These are phyloP conservation scores for Ectobius pallidus DNA, from an alignment of 2,888 invertebrate species.

Conservation along the genomic window DNA sequence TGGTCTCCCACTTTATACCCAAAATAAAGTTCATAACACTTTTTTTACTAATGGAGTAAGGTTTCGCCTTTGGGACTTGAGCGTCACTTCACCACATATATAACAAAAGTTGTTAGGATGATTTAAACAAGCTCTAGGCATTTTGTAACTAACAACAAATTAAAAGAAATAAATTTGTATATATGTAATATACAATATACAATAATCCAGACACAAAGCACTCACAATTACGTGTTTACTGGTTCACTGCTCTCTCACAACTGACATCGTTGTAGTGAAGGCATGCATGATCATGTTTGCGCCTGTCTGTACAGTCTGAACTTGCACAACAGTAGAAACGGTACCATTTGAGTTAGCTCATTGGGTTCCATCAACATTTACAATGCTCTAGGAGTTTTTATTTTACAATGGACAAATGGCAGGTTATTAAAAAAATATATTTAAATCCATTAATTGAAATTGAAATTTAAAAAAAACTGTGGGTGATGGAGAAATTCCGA, in stretches of 20 bases:
- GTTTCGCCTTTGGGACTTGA: neutral
- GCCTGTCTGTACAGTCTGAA: neutral
- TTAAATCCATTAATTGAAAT: too few relatives aligned
- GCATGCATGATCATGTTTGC: neutral
- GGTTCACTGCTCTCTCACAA: conserved; percentile 7
- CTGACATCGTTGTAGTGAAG: neutral
- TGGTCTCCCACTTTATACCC: conserved; percentile 13
- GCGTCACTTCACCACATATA: conserved; percentile 2
- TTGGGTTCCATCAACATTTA: neutral
- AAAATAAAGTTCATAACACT: conserved; percentile 19
- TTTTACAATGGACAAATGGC: too few relatives aligned
- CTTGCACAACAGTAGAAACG: neutral
- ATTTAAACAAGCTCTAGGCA: conserved; percentile 9
- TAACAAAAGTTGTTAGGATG: conserved; percentile 6
- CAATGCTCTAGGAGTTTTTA: neutral
- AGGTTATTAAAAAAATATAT: too few relatives aligned
- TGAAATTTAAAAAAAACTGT: too few relatives aligned
- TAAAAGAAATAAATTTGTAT: conserved; percentile 10
- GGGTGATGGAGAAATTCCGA: too few relatives aligned
- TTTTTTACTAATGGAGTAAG: conserved; percentile 19
- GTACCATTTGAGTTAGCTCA: neutral
- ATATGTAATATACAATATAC: conserved; percentile 1
- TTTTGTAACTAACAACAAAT: conserved; percentile 6
- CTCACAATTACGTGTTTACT: neutral
- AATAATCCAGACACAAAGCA: neutral